Base-by-base conservation (phyloP, 1,140 invertebrate species). In the Caerostris darwini region DNA sequence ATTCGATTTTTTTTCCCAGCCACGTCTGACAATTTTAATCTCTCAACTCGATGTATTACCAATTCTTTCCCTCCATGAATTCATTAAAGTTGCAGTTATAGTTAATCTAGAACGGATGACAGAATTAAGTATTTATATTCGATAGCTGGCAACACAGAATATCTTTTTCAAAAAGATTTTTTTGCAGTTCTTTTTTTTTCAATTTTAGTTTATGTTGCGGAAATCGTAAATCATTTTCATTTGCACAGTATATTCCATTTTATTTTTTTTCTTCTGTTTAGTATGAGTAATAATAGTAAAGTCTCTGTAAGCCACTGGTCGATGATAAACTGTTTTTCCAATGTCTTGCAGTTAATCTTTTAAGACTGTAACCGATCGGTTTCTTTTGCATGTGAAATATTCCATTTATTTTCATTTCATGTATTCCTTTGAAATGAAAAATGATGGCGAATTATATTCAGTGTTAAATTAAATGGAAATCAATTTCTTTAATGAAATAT, bases 171-270 rank as follows among this genome's bases (percentile, higher is more conserved):
- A 69, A 5, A n/a, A 19, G 5, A 34, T 69, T 69, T n/a, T 34
- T 7, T 19, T 17, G 5, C 1, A 4, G n/a, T 1, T 19, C 7
- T 69, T 69, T 69, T 69, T 17, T n/a, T 7, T 69, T 69, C 5
- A 7, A 17, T 69, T 34, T 34, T 34, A 34, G 34, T 34, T 34
- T 69, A 7, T n/a, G 67, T 64, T 64, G 0, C 12, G 17, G 3
- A n/a, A 69, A n/a, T 19, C 67, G n/a, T 69, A n/a, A 69, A 69
- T 69, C 67, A 69, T 69, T 64, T 34, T 69, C 67, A 69, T 34
- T 69, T 69, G n/a, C 7, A 7, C 17, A n/a, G 7, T n/a, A n/a
- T 19, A n/a, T 34, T 0, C 61, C 0, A 3, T 7, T 7, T 19
- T 69, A 4, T 19, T 19, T 19, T 19, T 7, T 19, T 19, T 6